These are phyloP conservation scores for Sebastes nivosus DNA, from an alignment of 2,797 vertebrate species.

Conservation along the genomic window DNA sequence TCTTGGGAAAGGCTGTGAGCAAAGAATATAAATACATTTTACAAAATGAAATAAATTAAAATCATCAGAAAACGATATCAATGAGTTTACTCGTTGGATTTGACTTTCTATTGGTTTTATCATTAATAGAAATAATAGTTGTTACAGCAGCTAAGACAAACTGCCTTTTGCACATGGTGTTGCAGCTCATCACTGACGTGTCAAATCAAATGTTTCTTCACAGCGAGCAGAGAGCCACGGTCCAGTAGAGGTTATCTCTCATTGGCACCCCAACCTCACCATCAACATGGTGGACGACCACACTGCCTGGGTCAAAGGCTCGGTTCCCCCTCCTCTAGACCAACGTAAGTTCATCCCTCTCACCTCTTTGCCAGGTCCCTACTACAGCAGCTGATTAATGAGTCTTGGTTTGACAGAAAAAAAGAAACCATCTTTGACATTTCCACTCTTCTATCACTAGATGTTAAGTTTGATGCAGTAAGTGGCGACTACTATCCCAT, in stretches of 20 bases:
- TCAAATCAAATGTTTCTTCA: conserved; percentile 21
- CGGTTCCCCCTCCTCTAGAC: conserved; percentile 93
- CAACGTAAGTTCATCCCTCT: conserved; percentile 85
- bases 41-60: not conserved
- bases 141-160: not conserved
- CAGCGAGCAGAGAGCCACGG: conserved; percentile 95
- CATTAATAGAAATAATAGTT: not conserved
- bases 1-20: not conserved
- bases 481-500: conserved; percentile 97
- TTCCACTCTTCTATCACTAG: conserved; percentile 62
- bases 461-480: conserved; percentile 94
- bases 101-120: not conserved
- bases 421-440: not conserved
- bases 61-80: not conserved
- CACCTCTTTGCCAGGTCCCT: not conserved
- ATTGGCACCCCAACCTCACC: conserved; percentile 98
- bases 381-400: not conserved
- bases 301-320: conserved; percentile 96
- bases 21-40: not conserved
- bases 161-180: not conserved
- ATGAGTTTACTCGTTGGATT: not conserved
- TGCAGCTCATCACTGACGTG: not conserved
- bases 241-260: conserved; percentile 95
- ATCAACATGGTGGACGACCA: conserved; percentile 98
- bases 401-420: not conserved